Base-by-base conservation (phyloP, 2,113 vertebrate genomes). In the Halichoerus grypus region DNA sequence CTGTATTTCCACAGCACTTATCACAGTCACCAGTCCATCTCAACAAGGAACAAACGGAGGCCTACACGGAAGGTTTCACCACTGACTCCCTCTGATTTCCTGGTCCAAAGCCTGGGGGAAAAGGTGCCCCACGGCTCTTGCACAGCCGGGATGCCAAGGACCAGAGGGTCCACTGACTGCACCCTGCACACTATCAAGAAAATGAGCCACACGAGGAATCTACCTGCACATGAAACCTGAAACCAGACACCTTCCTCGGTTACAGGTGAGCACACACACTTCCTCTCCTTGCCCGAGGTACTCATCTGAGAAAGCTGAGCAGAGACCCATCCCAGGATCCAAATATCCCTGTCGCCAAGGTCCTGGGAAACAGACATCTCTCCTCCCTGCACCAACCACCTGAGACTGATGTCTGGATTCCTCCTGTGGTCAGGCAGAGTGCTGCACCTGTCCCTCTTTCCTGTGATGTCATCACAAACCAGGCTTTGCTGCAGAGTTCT, bases 171-270 rank as follows among this genome's bases (percentile, higher is more conserved):
- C 24, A 33, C 24, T 1, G 1, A 59, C 18, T 28, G 24, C 4
- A 13, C 24, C 53, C 2, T 1, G 18, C 31, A 18, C 14, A 1
- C 14, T 3, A 4, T 4, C 12, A 24, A 9, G 24, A 69, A 39
- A 18, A 53, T 1, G 18, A 55, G 79, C 13, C 36, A 26, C 28
- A 74, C 5, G 26, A 36, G 11, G 18, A 53, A 71, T 1, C 14
- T 0, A 26, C 71, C 51, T 42, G 22, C 14, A 14, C 24, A 11
- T 11, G 4, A 63, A 31, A 22, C 61, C 26, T 31, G 61, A 63
- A 92, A 5, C 76, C 7, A 65, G 69, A 51, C 21, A 6, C 19
- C n/a, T 33, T 24, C 42, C 4, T 1, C 12, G 36, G 39, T 61
- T 24, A 86, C 31, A 39, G 33, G 33, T 14, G 22, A 4, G 9